Conservation (phyloP, 2,888 invertebrate genomes). For the Sturmia bella region DNA sequence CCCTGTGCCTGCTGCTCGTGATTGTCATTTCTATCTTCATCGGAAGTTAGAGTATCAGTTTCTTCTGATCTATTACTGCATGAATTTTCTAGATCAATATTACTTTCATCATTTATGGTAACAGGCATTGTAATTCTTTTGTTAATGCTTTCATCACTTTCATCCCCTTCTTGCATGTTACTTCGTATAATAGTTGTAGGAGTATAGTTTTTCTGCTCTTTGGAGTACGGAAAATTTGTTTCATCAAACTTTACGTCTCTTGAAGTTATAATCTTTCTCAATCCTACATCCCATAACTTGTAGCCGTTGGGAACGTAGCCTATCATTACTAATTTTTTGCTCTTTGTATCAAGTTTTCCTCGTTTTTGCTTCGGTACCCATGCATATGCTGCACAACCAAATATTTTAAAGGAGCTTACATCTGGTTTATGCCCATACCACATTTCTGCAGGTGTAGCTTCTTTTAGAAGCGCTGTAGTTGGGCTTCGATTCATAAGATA, state of each 20-base stretch:
- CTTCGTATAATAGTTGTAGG: background rate
- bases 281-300: conserved; percentile 8
- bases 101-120: conserved; percentile 1
- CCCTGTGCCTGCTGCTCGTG: no score
- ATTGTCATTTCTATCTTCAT: no score
- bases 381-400: conserved; percentile 10
- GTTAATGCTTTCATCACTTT: no score
- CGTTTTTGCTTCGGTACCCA: conserved; percentile 11
- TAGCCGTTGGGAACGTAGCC: conserved; percentile 7
- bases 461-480: background rate
- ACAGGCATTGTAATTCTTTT: background rate
- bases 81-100: background rate
- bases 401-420: background rate
- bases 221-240: background rate
- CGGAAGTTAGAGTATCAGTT: no score
- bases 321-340: conserved; percentile 5
- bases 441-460: conserved; percentile 13
- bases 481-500: conserved; percentile 48
- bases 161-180: conserved; percentile 15
- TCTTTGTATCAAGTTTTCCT: conserved; percentile 13
- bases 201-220: background rate
- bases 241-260: conserved; percentile 33
- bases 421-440: conserved; percentile 5
- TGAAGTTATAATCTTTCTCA: conserved; percentile 7
- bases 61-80: no score